phyloP scores from a whole-genome alignment of 2,113 vertebrate genomes.

The Passer montanus region DNA sequence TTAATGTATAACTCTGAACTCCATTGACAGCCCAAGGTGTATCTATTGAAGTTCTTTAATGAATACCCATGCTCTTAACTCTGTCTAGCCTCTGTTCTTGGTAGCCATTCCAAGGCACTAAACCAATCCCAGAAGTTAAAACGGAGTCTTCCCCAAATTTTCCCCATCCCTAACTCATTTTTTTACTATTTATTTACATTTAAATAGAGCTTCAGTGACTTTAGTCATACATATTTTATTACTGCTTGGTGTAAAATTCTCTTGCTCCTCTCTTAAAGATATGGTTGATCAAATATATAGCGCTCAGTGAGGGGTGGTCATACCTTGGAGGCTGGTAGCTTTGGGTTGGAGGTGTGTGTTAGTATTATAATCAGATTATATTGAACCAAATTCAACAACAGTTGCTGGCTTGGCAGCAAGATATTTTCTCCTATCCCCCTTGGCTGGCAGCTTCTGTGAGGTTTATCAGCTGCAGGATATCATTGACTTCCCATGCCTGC shows the following conservation, averaged over 20 bases:
- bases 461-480: not conserved
- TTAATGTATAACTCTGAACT: not conserved
- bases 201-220: not conserved
- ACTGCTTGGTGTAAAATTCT: not conserved
- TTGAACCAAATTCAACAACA: not conserved
- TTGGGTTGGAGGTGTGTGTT: not conserved
- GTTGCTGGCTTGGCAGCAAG: not conserved
- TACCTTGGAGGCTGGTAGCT: not conserved
- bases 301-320: rapidly evolving
- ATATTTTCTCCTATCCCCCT: not conserved
- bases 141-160: not conserved
- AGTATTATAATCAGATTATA: not conserved
- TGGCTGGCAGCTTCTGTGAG: not conserved
- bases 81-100: not conserved
- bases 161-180: not conserved
- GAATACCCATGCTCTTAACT: not conserved
- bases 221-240: not conserved
- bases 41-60: not conserved
- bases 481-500: not conserved
- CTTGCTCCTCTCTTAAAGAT: not conserved
- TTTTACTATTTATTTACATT: not conserved
- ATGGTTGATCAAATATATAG: not conserved
- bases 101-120: not conserved
- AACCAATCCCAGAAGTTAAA: not conserved
- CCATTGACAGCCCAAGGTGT: not conserved